Evolutionary conservation across 2,797 vertebrate species (phyloP).

Genomic region (Girardinus metallicus): DNA sequence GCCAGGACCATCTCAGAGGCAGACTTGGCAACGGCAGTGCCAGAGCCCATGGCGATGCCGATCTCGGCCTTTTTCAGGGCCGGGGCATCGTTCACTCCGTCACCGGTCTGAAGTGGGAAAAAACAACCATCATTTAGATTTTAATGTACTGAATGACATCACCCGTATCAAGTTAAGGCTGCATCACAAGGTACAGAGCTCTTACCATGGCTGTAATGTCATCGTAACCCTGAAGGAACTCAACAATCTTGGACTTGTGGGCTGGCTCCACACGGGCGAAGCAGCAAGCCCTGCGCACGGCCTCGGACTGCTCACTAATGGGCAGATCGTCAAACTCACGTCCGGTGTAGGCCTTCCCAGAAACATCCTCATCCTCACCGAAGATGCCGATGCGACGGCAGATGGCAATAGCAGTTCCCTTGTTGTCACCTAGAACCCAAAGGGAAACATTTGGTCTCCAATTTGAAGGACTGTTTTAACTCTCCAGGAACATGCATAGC

Average conservation of each 20-base stretch:
- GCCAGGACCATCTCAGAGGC: constrained; percentile 96
- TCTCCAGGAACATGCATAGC: too few species aligned
- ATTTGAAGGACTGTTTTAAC: too few species aligned
- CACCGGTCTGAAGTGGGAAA: constrained; percentile 84
- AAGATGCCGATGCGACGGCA: constrained; percentile 96
- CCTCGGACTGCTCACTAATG: constrained; percentile 59
- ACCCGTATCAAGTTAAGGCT: background rate
- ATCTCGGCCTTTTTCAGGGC: constrained; percentile 95
- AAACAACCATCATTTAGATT: background rate
- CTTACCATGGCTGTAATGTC: constrained; percentile 97
- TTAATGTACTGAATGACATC: background rate
- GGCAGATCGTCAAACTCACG: constrained; percentile 92
- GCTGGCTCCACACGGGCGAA: constrained; percentile 92
- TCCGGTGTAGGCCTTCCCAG: constrained; percentile 85
- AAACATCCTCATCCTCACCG: constrained; percentile 86
- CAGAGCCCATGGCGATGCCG: constrained; percentile 95
- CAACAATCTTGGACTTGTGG: constrained; percentile 95
- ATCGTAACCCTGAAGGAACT: constrained; percentile 91
- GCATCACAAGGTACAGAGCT: background rate
- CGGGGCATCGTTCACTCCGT: constrained; percentile 93
- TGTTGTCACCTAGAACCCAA: constrained; percentile 85
- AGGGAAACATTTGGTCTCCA: too few species aligned
- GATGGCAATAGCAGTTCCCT: constrained; percentile 94
- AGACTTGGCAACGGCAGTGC: constrained; percentile 94
- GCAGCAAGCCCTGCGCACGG: constrained; percentile 87